Evolutionary conservation across 2,113 vertebrate genomes (phyloP).

Genomic region (Irena cyanogastra): DNA sequence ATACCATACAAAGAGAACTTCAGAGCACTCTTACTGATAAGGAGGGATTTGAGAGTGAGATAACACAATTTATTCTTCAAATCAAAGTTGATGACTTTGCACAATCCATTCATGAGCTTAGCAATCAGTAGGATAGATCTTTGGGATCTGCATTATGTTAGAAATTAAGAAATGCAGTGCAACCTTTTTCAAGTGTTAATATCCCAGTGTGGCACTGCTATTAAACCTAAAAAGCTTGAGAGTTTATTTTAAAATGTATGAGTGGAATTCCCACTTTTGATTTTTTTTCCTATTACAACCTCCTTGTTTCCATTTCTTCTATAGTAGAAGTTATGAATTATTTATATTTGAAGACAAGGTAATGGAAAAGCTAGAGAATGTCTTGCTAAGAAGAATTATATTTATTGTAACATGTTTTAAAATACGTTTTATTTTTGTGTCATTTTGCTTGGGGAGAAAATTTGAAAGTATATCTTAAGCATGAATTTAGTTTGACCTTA

Average conservation of each 20-base stretch:
- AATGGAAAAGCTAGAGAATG: neutral
- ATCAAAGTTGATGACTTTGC: neutral
- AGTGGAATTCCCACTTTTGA: neutral
- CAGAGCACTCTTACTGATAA: neutral
- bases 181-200: neutral
- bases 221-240: neutral
- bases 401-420: neutral
- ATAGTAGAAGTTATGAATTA: neutral
- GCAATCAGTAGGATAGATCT: neutral
- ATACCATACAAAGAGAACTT: neutral
- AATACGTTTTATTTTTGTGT: neutral
- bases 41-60: neutral
- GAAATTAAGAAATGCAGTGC: neutral
- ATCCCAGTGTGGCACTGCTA: neutral
- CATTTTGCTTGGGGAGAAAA: neutral
- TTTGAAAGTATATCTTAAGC: neutral
- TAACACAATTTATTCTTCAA: neutral
- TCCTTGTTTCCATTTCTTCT: constrained; percentile 27
- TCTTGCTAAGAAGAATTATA: neutral
- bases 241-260: constrained; percentile 21
- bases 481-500: neutral
- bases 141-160: neutral
- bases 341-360: constrained; percentile 23
- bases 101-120: neutral
- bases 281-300: neutral